Evolutionary conservation across 2,888 invertebrate genomes (phyloP).

Genomic region (Eupithecia insigniata): DNA sequence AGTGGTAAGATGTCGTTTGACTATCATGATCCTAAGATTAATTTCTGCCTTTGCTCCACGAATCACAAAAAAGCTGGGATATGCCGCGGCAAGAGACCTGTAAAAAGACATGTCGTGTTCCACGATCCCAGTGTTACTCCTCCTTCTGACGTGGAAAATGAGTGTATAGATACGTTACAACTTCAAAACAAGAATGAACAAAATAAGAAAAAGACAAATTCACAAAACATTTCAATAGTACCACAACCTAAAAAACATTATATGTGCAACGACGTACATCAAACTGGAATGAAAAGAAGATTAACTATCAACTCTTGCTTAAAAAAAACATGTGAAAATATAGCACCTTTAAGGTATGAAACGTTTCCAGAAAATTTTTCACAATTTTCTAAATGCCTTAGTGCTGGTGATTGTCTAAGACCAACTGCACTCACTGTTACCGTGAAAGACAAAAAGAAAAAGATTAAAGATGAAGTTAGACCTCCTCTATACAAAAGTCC

Average conservation of each 20-base stretch:
- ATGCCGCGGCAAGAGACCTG: background rate
- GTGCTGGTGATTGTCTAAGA: background rate
- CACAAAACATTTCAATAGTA: background rate
- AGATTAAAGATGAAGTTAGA: background rate
- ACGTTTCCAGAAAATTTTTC: background rate
- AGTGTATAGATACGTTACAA: background rate
- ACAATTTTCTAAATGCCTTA: slow-evolving; percentile 4
- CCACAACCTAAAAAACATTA: background rate
- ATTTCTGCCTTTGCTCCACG: too few species aligned
- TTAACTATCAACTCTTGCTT: background rate
- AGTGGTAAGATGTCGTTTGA: background rate
- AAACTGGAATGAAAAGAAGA: background rate
- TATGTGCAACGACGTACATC: background rate
- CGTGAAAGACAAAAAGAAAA: background rate
- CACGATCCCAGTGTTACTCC: background rate
- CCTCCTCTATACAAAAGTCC: background rate
- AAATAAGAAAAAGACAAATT: background rate
- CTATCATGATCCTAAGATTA: too few species aligned
- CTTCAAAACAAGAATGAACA: background rate
- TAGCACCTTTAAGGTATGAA: background rate
- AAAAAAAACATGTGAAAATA: background rate
- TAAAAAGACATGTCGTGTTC: background rate
- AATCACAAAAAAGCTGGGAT: background rate
- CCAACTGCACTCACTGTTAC: background rate
- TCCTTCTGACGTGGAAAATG: background rate